phyloP scores from a whole-genome alignment of 2,888 invertebrate species.

The Dicyrtomina minuta region DNA sequence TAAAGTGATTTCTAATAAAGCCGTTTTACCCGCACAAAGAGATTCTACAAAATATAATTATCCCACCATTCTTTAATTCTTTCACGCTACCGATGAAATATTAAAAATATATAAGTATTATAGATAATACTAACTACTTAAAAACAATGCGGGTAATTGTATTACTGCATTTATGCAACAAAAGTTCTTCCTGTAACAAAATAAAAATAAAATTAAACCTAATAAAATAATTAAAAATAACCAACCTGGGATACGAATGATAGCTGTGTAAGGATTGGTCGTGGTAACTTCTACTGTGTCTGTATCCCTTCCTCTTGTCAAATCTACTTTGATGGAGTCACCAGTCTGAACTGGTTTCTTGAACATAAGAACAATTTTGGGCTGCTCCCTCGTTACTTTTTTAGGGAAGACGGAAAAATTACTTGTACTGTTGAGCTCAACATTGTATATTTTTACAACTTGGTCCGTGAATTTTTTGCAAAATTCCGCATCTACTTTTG shows the following conservation, averaged over 20 bases:
- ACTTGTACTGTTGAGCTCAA: constrained; percentile 46
- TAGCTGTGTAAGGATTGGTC: constrained; percentile 48
- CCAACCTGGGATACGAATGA: constrained; percentile 50
- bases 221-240: too few relatives aligned
- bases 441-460: constrained; percentile 50
- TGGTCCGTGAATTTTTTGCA: constrained; percentile 51
- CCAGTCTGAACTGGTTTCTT: constrained; percentile 44
- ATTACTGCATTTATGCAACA: too few relatives aligned
- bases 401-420: constrained; percentile 52
- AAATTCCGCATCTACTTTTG: constrained; percentile 49
- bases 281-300: constrained; percentile 32
- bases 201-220: not conserved
- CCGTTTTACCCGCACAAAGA: constrained; percentile 43
- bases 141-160: not conserved
- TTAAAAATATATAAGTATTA: not conserved
- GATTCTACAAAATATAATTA: constrained; percentile 44
- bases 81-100: not conserved
- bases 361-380: constrained; percentile 46
- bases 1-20: constrained; percentile 47
- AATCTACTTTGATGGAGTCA: constrained; percentile 44
- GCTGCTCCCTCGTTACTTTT: constrained; percentile 50
- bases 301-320: constrained; percentile 41
- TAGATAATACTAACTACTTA: too few relatives aligned
- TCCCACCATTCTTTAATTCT: not conserved
- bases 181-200: too few relatives aligned